Evolutionary conservation across 2,888 invertebrate species (phyloP), one percentile per base, ranked within the genome.

Genomic region (Mantis religiosa): DNA sequence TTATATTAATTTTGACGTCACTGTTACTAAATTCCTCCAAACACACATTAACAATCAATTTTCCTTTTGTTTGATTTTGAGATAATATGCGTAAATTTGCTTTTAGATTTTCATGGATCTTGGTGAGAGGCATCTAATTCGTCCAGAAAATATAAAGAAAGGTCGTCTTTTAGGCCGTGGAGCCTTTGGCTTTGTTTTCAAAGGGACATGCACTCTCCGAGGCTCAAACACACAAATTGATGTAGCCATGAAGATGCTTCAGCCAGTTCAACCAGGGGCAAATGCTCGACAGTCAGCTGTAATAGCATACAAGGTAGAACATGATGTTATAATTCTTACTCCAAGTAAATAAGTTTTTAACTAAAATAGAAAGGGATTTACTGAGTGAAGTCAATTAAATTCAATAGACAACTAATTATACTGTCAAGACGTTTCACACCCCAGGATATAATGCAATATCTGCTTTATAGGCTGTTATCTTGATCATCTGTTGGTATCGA

Each of bases 161-260:
- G 96, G 96, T 0, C 94, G 95, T 0, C 93, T 97, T 87, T 94
- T 98, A 81, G 99, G 99, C 0, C 96, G 99, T n/a, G 99, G 99
- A 2, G 99, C 99, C 0, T 99, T 99, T 94, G 99, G 99, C 3
- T 98, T 99, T 91, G 99, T 99, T 14, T 98, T 98, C 92, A 95
- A 96, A 91, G 98, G 97, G 1, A 92, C 93, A 9, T 92, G 93
- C 88, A 95, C 95, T 90, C 92, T 95, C 85, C 94, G 95, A 84
- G 91, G 91, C 15, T 93, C 94, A 2, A 94, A 95, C 88, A 93
- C 93, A 3, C 94, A 94, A 89, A 94, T 95, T 28, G 95, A 97
- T 89, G 97, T 99, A 1, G 99, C 99, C 0, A 96, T 99, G 94
- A 99, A 99, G 94, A 98, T 99, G 95, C 93, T 99, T 89, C 98